Percentiles rank a stretch among this genome's conserved stretches.
Conservation (phyloP, 2,113 vertebrate genomes). For the Ornithorhynchus anatinus region DNA sequence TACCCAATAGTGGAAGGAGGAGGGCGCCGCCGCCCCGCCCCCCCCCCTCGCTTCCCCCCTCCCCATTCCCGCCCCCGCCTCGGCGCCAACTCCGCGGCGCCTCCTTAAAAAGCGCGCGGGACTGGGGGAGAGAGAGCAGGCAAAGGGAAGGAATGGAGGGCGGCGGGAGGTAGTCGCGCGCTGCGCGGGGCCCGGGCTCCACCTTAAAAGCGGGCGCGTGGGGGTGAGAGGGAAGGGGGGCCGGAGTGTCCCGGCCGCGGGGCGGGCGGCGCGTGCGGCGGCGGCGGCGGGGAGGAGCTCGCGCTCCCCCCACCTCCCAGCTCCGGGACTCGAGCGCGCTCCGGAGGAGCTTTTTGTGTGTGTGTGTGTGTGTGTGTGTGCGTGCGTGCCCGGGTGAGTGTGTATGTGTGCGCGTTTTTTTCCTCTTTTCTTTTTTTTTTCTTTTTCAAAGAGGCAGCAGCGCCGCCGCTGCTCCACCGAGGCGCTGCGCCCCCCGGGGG, state of each 20-base stretch:
- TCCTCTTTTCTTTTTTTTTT: constrained; percentile 46
- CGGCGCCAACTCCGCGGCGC: constrained; percentile 55
- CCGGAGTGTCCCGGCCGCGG: constrained; percentile 61
- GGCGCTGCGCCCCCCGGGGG: constrained; percentile 54
- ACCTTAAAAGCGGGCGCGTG: constrained; percentile 65
- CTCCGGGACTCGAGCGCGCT: constrained; percentile 62
- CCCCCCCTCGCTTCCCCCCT: constrained; percentile 30
- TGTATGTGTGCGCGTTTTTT: constrained; percentile 47
- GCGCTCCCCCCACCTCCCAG: constrained; percentile 53
- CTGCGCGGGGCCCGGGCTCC: constrained; percentile 52
- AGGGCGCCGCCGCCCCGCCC: constrained; percentile 44
- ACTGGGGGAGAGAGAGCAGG: constrained; percentile 47
- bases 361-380: constrained; percentile 57
- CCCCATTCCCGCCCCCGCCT: constrained; percentile 45
- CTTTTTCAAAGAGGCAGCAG: constrained; percentile 50
- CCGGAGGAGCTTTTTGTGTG: constrained; percentile 52
- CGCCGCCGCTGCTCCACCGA: constrained; percentile 52
- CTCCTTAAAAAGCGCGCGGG: constrained; percentile 55
- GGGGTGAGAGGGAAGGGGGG: constrained; percentile 61
- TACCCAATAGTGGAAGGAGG: constrained; percentile 50
- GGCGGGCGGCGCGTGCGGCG: constrained; percentile 55
- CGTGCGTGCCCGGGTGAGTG: constrained; percentile 56
- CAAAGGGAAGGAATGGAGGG: constrained; percentile 28
- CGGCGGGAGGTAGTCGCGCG: constrained; percentile 31
- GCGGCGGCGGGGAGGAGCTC: constrained; percentile 52